Percentiles rank a stretch among this genome's conserved stretches.
Conservation (phyloP, 2,888 invertebrate species). For the Oligia fasciuncula region DNA sequence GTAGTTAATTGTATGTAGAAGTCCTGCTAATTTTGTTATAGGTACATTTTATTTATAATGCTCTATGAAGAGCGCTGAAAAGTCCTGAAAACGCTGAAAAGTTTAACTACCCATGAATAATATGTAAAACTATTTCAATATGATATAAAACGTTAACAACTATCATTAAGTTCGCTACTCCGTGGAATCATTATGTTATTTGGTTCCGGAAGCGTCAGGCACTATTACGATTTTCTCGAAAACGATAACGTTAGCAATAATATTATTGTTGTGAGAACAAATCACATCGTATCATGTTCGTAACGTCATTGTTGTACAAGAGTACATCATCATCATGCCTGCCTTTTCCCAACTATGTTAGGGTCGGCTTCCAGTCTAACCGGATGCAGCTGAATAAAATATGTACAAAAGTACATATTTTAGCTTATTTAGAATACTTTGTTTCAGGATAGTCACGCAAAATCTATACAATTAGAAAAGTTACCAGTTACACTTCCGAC, state of each 20-base stretch:
- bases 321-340: too few relatives aligned
- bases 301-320: background rate
- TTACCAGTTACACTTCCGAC: background rate
- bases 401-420: background rate
- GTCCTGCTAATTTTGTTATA: background rate
- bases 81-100: background rate
- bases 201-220: constrained; percentile 21
- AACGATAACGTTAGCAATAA: constrained; percentile 13
- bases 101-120: constrained; percentile 10
- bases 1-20: background rate
- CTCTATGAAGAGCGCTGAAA: background rate
- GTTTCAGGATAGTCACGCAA: background rate
- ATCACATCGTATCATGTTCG: background rate
- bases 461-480: too few relatives aligned
- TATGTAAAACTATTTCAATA: constrained; percentile 29
- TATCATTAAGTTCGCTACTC: constrained; percentile 5
- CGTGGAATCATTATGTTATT: constrained; percentile 30
- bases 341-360: too few relatives aligned
- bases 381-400: too few relatives aligned
- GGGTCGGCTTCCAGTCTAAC: too few relatives aligned
- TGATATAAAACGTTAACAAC: constrained; percentile 13
- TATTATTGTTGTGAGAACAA: constrained; percentile 11
- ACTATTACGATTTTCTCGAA: constrained; percentile 35
- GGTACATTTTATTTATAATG: background rate
- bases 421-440: background rate